Percentiles rank a stretch among this genome's conserved stretches.
These are phyloP conservation scores for Xylophagus ater DNA, from an alignment of 2,888 invertebrate species.

Conservation along the genomic window DNA sequence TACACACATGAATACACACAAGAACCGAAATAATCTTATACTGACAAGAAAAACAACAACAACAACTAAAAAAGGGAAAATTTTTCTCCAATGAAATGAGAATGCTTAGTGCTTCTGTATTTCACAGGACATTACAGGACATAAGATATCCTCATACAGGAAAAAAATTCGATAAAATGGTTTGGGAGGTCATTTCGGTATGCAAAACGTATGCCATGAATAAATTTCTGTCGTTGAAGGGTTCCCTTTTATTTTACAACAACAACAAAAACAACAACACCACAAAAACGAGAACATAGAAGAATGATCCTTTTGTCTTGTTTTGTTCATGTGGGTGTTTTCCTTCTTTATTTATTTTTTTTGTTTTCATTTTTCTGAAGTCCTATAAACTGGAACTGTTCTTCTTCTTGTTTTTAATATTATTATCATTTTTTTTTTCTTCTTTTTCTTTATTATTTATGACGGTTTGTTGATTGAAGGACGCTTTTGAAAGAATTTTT, in stretches of 20 bases:
- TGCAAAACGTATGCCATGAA: slow-evolving; percentile 18
- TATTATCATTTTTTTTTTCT: slow-evolving; percentile 6
- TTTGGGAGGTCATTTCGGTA: slow-evolving; percentile 17
- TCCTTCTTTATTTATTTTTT: slow-evolving; percentile 2
- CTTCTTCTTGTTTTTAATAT: too few species aligned
- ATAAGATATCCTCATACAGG: slow-evolving; percentile 6
- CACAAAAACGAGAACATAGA: too few species aligned
- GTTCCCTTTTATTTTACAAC: slow-evolving; percentile 5
- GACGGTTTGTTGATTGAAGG: slow-evolving; percentile 17
- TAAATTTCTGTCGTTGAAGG: slow-evolving; percentile 17
- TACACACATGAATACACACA: slow-evolving; percentile 8
- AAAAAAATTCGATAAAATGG: slow-evolving; percentile 4
- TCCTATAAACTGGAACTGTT: too few species aligned
- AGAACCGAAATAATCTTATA: not conserved
- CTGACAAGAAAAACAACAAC: too few species aligned
- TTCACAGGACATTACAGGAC: slow-evolving; percentile 9
- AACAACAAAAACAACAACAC: too few species aligned
- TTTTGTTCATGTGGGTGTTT: slow-evolving; percentile 10
- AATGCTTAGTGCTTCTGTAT: not conserved
- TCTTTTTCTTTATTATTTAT: slow-evolving; percentile 17
- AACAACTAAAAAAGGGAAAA: too few species aligned
- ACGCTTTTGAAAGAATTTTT: slow-evolving; percentile 16
- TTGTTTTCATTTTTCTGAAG: slow-evolving; percentile 1
- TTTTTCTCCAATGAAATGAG: not conserved
- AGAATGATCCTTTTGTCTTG: slow-evolving; percentile 13